phyloP scores from a whole-genome alignment of 1,140 invertebrate species.

The Uloborus diversus region DNA sequence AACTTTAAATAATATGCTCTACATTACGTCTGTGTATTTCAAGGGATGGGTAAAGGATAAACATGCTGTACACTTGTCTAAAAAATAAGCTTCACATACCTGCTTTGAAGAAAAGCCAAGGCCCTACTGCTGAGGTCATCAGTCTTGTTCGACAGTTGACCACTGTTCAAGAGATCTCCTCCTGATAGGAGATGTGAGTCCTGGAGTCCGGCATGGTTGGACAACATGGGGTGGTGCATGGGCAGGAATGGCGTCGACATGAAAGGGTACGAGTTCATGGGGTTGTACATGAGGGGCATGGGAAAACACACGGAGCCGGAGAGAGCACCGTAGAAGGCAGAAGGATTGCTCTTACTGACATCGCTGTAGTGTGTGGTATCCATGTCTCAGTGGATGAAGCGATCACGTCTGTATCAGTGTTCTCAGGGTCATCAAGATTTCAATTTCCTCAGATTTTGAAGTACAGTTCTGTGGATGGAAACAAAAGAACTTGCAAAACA shows the following conservation, averaged over 20 bases:
- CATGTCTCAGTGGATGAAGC: no score
- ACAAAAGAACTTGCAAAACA: no score
- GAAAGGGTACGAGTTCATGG: constrained; percentile 54
- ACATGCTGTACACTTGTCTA: no score
- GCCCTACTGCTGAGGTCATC: constrained; percentile 1
- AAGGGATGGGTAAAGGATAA: no score
- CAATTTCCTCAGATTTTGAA: no score
- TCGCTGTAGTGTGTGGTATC: constrained; percentile 31
- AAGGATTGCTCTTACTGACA: constrained; percentile 26
- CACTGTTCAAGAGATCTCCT: neutral
- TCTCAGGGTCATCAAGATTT: no score
- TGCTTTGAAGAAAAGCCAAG: constrained; percentile 1
- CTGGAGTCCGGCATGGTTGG: constrained; percentile 18
- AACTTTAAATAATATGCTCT: no score
- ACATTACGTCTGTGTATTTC: no score
- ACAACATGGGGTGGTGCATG: constrained; percentile 31
- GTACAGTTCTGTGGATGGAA: no score
- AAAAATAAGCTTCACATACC: no score
- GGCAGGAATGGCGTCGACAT: constrained; percentile 14
- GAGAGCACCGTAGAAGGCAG: constrained; percentile 34
- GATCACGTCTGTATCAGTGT: no score
- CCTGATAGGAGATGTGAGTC: neutral
- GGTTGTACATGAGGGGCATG: constrained; percentile 50
- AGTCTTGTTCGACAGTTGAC: neutral
- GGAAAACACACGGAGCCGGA: constrained; percentile 45